A percentile compares a stretch with the other conserved stretches of the same genome.
Conservation (phyloP, 2,797 vertebrate species). For the Tenualosa thibaudeaui region DNA sequence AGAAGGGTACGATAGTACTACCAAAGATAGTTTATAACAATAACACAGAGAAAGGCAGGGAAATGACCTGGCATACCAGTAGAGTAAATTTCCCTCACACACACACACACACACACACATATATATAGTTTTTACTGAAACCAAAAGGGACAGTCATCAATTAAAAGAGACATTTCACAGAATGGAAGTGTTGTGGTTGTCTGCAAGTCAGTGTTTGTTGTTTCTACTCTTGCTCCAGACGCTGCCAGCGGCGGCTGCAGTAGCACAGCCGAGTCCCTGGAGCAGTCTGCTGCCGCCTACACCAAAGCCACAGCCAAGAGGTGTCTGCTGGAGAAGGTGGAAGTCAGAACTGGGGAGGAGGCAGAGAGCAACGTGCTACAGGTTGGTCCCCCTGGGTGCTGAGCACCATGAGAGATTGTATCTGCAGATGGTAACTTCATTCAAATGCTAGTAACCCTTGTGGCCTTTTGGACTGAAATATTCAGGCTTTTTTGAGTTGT, state of each 20-base stretch:
- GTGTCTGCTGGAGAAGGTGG: constrained; percentile 83
- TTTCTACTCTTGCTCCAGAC: constrained; percentile 45
- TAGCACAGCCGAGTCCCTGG: constrained; percentile 78
- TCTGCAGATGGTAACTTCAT: too few species aligned
- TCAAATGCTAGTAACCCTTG: too few species aligned
- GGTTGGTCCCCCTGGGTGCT: constrained; percentile 59
- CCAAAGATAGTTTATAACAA: not conserved
- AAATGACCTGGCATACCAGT: too few species aligned
- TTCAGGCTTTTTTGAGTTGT: too few species aligned
- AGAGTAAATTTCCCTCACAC: not conserved
- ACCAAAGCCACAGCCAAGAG: constrained; percentile 82
- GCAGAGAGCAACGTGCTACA: constrained; percentile 84
- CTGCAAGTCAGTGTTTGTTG: not conserved
- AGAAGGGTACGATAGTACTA: constrained; percentile 71
- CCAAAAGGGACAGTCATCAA: not conserved
- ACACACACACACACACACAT: not conserved
- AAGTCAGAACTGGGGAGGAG: constrained; percentile 84
- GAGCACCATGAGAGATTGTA: too few species aligned
- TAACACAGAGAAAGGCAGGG: not conserved
- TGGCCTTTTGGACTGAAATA: too few species aligned
- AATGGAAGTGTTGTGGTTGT: not conserved
- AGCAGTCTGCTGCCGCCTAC: constrained; percentile 84
- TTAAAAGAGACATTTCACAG: not conserved
- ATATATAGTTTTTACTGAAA: not conserved
- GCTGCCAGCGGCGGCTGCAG: constrained; percentile 47